A percentile compares a stretch with the other conserved stretches of the same genome.
Conservation (phyloP, 2,888 invertebrate species). For the Crioceris asparagi region DNA sequence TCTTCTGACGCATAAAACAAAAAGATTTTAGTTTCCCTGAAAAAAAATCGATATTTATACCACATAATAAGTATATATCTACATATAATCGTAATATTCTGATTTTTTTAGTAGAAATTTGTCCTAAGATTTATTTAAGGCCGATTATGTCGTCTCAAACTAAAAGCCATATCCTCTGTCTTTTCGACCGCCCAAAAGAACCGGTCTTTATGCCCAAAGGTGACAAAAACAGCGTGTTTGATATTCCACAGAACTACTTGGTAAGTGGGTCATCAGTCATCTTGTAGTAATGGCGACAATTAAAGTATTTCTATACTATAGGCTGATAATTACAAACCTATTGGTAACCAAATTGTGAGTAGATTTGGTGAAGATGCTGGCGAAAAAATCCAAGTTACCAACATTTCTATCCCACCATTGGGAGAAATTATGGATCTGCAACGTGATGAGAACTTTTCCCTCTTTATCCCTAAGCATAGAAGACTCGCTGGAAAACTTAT, state of each 20-base stretch:
- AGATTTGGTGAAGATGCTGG: slow-evolving; percentile 48
- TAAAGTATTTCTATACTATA: too few species aligned
- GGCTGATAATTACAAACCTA: slow-evolving; percentile 45
- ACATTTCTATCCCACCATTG: slow-evolving; percentile 46
- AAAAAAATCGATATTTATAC: too few species aligned
- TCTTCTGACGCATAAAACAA: too few species aligned
- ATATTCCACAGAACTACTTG: slow-evolving; percentile 39
- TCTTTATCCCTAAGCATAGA: slow-evolving; percentile 63
- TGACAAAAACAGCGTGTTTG: slow-evolving; percentile 49
- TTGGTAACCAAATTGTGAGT: slow-evolving; percentile 46
- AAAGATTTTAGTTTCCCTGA: too few species aligned
- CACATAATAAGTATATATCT: too few species aligned
- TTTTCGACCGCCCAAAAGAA: slow-evolving; percentile 67
- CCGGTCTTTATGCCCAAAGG: slow-evolving; percentile 71
- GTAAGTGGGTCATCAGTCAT: too few species aligned
- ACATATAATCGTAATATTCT: too few species aligned
- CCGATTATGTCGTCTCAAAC: slow-evolving; percentile 3
- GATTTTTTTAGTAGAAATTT: too few species aligned
- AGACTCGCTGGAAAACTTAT: slow-evolving; percentile 60
- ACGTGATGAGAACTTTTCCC: slow-evolving; percentile 57
- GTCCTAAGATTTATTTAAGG: too few species aligned
- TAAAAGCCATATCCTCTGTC: slow-evolving; percentile 48
- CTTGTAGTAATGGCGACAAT: too few species aligned
- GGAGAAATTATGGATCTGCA: slow-evolving; percentile 46
- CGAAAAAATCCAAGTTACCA: slow-evolving; percentile 44